Evolutionary conservation across 2,113 vertebrate genomes (phyloP), one percentile per base, ranked within the genome.

Genomic region (Poecilia latipinna): DNA sequence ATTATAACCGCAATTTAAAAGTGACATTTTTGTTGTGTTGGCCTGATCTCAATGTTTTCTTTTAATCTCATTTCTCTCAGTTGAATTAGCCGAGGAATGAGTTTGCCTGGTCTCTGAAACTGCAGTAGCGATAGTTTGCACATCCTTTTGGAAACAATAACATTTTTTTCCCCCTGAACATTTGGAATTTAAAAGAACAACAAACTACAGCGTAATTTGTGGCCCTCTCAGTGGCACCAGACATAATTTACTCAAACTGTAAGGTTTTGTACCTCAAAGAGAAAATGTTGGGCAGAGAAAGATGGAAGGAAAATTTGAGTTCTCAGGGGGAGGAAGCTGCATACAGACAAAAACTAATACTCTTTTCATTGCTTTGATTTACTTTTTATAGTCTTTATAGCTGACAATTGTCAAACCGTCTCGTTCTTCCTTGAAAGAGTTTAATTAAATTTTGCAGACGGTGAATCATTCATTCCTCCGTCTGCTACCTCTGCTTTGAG

Each of bases 381-480:
- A 3, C 51, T 0, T 8, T 54, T 57, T n/a, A 8, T n/a, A n/a
- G 39, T 4, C 6, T n/a, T 57, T 24, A 10, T 24, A 57, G 51
- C n/a, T 11, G 22, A 57, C 51, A 57, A 3, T 57, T n/a, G 51
- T 57, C 10, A 57, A 57, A 57, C 51, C 8, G 24, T 57, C 19
- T 24, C 3, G 51, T 57, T 57, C 51, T 57, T 57, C 8, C 24
- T 22, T 57, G 10, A 57, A 57, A 57, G 51, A 57, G 0, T n/a
- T 10, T 0, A 57, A 62, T 48, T 42, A 15, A 65, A 68, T 57
- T 72, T 4, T 19, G 8, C 15, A 51, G 35, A 68, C 8, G 68
- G 71, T 88, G 79, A 88, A 91, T 87, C 68, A 87, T 89, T 89
- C 48, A 88, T 83, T 44, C 57, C 31, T 86, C 84, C 80, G 77